A percentile compares a stretch with the other conserved stretches of the same genome.
phyloP scores from a whole-genome alignment of 2,797 vertebrate species.

The Oryzias dopingdopingensis region DNA sequence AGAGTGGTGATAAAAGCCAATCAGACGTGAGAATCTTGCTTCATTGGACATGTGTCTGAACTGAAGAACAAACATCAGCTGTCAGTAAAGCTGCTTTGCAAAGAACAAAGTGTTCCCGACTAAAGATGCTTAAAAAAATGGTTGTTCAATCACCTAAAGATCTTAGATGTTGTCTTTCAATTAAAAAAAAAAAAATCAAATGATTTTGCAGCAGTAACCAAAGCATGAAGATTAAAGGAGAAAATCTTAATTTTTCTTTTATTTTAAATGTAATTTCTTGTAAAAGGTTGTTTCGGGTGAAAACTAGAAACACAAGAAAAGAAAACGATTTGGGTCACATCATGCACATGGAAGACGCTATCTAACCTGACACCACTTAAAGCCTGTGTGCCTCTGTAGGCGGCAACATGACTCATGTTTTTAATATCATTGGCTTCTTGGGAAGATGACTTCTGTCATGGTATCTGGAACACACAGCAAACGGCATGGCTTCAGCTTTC shows the following conservation, averaged over 20 bases:
- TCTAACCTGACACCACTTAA: slow-evolving; percentile 68
- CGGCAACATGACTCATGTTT: slow-evolving; percentile 68
- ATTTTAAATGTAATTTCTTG: slow-evolving; percentile 1
- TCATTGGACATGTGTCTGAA: slow-evolving; percentile 12
- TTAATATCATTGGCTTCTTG: slow-evolving; percentile 74
- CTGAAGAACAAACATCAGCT: slow-evolving; percentile 9
- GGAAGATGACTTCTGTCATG: slow-evolving; percentile 70
- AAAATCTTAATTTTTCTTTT: neutral
- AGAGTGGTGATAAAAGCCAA: slow-evolving; percentile 55
- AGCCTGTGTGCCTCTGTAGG: slow-evolving; percentile 68
- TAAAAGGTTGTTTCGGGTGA: slow-evolving; percentile 5
- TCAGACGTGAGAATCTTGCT: slow-evolving; percentile 51
- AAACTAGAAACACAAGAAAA: slow-evolving; percentile 23
- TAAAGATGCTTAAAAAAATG: neutral
- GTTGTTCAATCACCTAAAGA: slow-evolving; percentile 24
- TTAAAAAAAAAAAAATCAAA: neutral
- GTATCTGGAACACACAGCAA: slow-evolving; percentile 64
- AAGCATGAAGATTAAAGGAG: slow-evolving; percentile 2
- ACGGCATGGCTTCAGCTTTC: slow-evolving; percentile 29
- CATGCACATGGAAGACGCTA: slow-evolving; percentile 56
- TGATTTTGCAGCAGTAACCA: slow-evolving; percentile 6
- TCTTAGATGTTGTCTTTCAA: slow-evolving; percentile 9
- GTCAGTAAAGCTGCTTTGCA: slow-evolving; percentile 18
- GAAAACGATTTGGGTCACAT: slow-evolving; percentile 66
- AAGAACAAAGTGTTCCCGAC: slow-evolving; percentile 30